Base-by-base conservation (phyloP, 2,888 invertebrate genomes). In the Stenurella melanura region DNA sequence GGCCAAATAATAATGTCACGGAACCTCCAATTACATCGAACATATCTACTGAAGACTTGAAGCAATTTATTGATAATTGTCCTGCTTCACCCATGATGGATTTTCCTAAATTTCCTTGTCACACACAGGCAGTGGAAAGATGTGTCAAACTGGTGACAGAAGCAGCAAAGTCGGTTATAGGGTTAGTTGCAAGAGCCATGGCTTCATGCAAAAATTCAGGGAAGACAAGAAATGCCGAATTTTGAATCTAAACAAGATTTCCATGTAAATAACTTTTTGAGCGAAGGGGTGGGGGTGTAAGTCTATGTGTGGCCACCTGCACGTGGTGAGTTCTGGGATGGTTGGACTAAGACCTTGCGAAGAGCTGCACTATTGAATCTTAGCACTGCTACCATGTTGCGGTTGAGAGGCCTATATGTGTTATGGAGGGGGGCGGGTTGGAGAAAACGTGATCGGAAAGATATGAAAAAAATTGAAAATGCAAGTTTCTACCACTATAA, bases 221-320 rank as follows among this genome's bases (percentile, higher is more conserved):
- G n/a, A n/a, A n/a, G n/a, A n/a, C n/a, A n/a, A n/a, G n/a, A n/a
- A n/a, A n/a, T n/a, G n/a, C n/a, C n/a, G n/a, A n/a, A n/a, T n/a
- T n/a, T n/a, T n/a, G n/a, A n/a, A n/a, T n/a, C n/a, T n/a, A n/a
- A n/a, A 56, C 9, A 9, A 56, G 56, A 56, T 56, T 56, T 56
- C 56, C 56, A 56, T 56, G 18, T 56, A 56, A 56, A 56, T 56
- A n/a, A 56, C n/a, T 56, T 56, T 56, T 56, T n/a, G n/a, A 56
- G 18, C 7, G 56, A n/a, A 56, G 56, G 56, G n/a, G 56, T 56
- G 56, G 15, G 56, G 7, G 56, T 10, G n/a, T n/a, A n/a, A n/a
- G n/a, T n/a, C n/a, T 1, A 26, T 26, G 21, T 26, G 21, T 4
- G 4, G n/a, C n/a, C n/a, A n/a, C 4, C 21, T 4, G 21, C 21